Evolutionary conservation across 2,888 invertebrate genomes (phyloP), one percentile per base, ranked within the genome.

Genomic region (Parasteatoda lunata): DNA sequence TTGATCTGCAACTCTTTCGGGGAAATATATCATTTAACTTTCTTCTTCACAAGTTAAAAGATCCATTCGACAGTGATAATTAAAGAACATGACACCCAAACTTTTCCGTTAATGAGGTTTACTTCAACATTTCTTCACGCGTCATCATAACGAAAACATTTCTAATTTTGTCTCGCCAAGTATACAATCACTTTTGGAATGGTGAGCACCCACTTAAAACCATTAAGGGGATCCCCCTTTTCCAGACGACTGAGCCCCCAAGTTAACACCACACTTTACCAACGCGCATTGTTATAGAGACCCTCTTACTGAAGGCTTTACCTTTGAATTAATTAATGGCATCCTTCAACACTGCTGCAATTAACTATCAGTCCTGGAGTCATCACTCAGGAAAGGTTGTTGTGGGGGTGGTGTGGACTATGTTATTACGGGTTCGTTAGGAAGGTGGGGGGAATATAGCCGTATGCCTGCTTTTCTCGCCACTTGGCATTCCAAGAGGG

Each of bases 291-390:
- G 81, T 73, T 70, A 70, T 78, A 15, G 30, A 30, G 68, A 68
- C 66, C 54, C 64, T 54, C 51, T 59, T 59, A 59, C 66, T 15
- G 59, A 64, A 73, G 79, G 49, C 73, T 75, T 75, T 84, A 84
- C 78, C 78, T 84, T 79, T 69, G 64, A 84, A 84, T 84, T 84
- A 84, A 84, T 84, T 84, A 79, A 73, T 79, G 73, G 64, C 78
- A 69, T 77, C 84, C 64, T 84, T 69, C 68, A 75, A 66, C 68
- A 52, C 54, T 15, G 68, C 69, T 30, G 81, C 81, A 81, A 84
- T 78, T 84, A 78, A 78, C 84, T 73, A 78, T 84, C 78, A 64
- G 68, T 30, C 65, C 15, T 30, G 54, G 68, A 65, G 68, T 72
- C 81, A 81, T 81, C 81, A 69, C 81, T 81, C 81, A 81, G 48